Evolutionary conservation across 1,140 invertebrate genomes (phyloP).

Genomic region (Drosophila ficusphila): DNA sequence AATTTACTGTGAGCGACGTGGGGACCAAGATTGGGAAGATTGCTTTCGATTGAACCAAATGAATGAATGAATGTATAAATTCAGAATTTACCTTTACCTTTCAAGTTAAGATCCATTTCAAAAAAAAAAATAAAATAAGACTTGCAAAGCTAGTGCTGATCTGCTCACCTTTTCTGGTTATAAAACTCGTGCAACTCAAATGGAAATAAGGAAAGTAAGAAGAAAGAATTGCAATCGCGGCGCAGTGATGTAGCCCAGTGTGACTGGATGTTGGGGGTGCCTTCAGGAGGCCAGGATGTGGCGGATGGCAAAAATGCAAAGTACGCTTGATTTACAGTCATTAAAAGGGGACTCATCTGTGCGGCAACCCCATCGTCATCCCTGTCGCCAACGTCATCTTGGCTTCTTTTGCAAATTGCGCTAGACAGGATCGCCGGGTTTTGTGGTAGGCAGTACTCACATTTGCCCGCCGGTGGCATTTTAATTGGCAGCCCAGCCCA

Average conservation of each 20-base stretch:
- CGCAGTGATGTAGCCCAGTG: conserved; percentile 36
- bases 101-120: too few relatives aligned
- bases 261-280: conserved; percentile 23
- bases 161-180: too few relatives aligned
- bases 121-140: too few relatives aligned
- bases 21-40: too few relatives aligned
- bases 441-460: conserved; percentile 19
- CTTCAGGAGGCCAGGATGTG: conserved; percentile 39
- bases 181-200: too few relatives aligned
- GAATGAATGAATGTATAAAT: too few relatives aligned
- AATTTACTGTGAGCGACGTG: too few relatives aligned
- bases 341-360: conserved; percentile 48
- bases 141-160: too few relatives aligned
- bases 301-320: conserved; percentile 74
- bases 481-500: conserved; percentile 75
- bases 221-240: not conserved
- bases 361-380: not conserved
- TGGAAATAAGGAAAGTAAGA: too few relatives aligned
- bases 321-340: conserved; percentile 80
- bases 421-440: conserved; percentile 28
- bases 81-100: too few relatives aligned
- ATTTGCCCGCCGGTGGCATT: conserved; percentile 78
- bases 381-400: not conserved
- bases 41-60: too few relatives aligned
- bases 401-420: conserved; percentile 37